Percentiles rank a stretch among this genome's conserved stretches.
phyloP scores from a whole-genome alignment of 2,888 invertebrate genomes.

The Hyposoter dolosus region DNA sequence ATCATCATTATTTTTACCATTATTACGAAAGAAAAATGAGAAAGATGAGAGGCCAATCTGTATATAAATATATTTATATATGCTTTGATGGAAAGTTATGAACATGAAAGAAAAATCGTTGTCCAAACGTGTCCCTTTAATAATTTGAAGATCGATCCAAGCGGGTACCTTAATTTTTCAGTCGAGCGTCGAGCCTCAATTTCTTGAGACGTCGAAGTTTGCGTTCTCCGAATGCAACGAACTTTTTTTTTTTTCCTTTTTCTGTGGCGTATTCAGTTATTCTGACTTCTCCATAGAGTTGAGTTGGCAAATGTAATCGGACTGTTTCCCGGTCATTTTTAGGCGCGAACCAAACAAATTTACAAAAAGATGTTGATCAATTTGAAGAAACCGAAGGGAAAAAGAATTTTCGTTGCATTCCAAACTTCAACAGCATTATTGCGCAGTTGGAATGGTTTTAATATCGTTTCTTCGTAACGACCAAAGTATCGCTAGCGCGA shows the following conservation, averaged over 20 bases:
- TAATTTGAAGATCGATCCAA: conserved; percentile 12
- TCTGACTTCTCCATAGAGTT: background rate
- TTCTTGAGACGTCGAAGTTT: background rate
- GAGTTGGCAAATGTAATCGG: background rate
- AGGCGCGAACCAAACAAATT: background rate
- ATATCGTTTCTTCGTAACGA: conserved; percentile 33
- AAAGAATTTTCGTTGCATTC: conserved; percentile 8
- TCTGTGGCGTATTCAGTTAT: background rate
- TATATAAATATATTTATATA: conserved; percentile 48
- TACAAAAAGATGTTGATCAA: background rate
- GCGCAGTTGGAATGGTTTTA: background rate
- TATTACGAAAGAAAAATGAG: conserved; percentile 26
- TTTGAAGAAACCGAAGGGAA: background rate
- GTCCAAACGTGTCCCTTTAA: conserved; percentile 8
- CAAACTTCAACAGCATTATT: background rate
- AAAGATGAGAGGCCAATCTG: conserved; percentile 40
- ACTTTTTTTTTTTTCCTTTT: conserved; percentile 17
- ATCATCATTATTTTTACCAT: conserved; percentile 43
- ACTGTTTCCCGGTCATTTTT: background rate
- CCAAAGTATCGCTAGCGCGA: conserved; percentile 51
- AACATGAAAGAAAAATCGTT: conserved; percentile 19
- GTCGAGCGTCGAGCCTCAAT: background rate
- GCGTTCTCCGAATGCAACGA: background rate
- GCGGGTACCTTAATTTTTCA: conserved; percentile 14
- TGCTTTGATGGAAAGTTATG: conserved; percentile 9